A percentile compares a stretch with the other conserved stretches of the same genome.
Conservation (phyloP, 1,140 invertebrate species). For the Piezodorus guildinii region DNA sequence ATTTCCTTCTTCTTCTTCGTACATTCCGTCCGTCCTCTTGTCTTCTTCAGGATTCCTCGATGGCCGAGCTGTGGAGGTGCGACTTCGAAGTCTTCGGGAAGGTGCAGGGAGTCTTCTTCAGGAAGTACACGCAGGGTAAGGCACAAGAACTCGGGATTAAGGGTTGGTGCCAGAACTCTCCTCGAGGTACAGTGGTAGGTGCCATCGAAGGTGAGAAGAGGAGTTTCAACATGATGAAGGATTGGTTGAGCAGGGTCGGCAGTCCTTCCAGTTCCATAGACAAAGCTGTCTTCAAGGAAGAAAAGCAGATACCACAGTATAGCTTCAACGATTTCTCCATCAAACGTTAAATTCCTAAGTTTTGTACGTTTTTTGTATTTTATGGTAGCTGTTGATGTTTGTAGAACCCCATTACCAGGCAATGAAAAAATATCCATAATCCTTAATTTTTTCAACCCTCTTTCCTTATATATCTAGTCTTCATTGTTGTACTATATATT, state of each 20-base stretch:
- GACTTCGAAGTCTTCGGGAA: conserved; percentile 46
- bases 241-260: conserved; percentile 46
- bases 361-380: not conserved
- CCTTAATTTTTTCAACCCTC: no score
- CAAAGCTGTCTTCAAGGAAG: conserved; percentile 41
- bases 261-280: conserved; percentile 50
- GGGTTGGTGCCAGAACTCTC: conserved; percentile 56
- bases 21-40: not conserved
- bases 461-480: no score
- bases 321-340: conserved; percentile 18
- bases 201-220: conserved; percentile 44
- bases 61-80: not conserved
- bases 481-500: no score
- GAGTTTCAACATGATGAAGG: conserved; percentile 45
- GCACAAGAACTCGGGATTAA: conserved; percentile 43
- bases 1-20: not conserved
- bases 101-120: conserved; percentile 45
- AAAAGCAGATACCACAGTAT: not conserved
- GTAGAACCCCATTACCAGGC: no score
- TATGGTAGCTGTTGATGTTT: no score
- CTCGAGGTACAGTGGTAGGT: conserved; percentile 47
- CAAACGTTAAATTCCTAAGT: not conserved
- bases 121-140: conserved; percentile 46
- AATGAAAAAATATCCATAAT: no score
- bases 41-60: not conserved